Percentiles rank a stretch among this genome's conserved stretches.
phyloP scores from a whole-genome alignment of 1,140 invertebrate species.

The Drosophila elegans region DNA sequence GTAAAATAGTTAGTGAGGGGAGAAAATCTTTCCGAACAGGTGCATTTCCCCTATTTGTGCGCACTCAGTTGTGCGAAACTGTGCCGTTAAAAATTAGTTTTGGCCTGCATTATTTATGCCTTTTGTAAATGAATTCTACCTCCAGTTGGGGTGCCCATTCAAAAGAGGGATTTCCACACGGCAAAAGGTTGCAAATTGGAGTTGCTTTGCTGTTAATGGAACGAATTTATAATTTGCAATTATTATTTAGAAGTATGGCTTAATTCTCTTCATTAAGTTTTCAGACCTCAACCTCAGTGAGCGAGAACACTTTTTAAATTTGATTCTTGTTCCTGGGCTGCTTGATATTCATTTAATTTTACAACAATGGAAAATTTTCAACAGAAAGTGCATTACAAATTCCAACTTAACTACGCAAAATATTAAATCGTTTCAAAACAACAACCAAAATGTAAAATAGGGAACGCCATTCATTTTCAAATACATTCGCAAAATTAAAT shows the following conservation, averaged over 20 bases:
- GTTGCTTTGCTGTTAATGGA: slow-evolving; percentile 35
- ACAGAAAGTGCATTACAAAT: neutral
- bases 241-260: neutral
- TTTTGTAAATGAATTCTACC: slow-evolving; percentile 43
- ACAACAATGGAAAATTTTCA: neutral
- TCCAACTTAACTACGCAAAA: neutral
- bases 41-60: slow-evolving; percentile 39
- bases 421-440: neutral
- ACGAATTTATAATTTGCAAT: slow-evolving; percentile 9
- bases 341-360: neutral
- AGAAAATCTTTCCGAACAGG: slow-evolving; percentile 27
- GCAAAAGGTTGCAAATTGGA: slow-evolving; percentile 17
- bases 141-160: slow-evolving; percentile 12
- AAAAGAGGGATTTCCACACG: neutral
- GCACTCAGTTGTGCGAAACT: slow-evolving; percentile 57
- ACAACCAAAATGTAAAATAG: neutral
- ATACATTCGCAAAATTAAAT: neutral
- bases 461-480: neutral
- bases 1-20: slow-evolving; percentile 6
- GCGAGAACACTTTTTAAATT: too few species aligned
- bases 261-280: neutral
- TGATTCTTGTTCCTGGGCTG: neutral
- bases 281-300: neutral
- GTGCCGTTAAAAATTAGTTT: slow-evolving; percentile 60
- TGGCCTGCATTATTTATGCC: slow-evolving; percentile 65